These are phyloP conservation scores for Mesocentrotus franciscanus DNA, from an alignment of 53 echinoderm and acorn worm genomes.

Conservation along the genomic window DNA sequence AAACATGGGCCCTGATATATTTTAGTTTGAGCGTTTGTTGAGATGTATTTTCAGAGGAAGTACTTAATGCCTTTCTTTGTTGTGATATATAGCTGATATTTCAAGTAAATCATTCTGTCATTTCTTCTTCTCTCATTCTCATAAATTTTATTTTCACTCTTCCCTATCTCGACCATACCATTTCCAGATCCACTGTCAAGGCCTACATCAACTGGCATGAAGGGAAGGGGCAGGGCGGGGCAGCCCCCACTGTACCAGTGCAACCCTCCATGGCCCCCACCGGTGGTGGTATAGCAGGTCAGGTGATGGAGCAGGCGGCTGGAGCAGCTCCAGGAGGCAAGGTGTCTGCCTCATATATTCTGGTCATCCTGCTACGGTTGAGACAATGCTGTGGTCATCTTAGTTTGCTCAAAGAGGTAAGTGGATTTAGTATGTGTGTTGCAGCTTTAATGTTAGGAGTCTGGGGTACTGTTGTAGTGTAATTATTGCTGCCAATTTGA, in stretches of 20 bases:
- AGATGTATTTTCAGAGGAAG: too few relatives aligned
- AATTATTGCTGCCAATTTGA: neutral
- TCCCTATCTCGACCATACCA: neutral
- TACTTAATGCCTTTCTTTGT: too few relatives aligned
- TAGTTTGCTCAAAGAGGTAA: conserved; percentile 90
- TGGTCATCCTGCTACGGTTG: conserved; percentile 86
- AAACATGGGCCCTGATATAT: too few relatives aligned
- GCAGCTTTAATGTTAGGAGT: too few relatives aligned
- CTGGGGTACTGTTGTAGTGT: neutral
- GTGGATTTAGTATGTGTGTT: neutral
- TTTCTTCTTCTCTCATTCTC: neutral
- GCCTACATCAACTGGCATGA: conserved; percentile 93
- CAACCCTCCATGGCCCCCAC: neutral
- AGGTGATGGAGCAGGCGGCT: conserved; percentile 54
- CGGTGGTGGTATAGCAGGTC: conserved; percentile 23
- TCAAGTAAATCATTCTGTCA: neutral
- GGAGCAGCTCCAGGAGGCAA: conserved; percentile 68
- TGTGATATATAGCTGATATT: neutral
- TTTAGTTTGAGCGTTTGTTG: too few relatives aligned
- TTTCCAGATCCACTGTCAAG: conserved; percentile 67
- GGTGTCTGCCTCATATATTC: conserved; percentile 78
- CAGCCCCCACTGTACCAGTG: neutral
- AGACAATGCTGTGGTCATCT: conserved; percentile 97
- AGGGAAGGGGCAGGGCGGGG: conserved; percentile 76
- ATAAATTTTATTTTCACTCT: neutral